Evolutionary conservation across 2,797 vertebrate genomes (phyloP), one percentile per base, ranked within the genome.

Genomic region (Parauchenoglanis ngamensis): DNA sequence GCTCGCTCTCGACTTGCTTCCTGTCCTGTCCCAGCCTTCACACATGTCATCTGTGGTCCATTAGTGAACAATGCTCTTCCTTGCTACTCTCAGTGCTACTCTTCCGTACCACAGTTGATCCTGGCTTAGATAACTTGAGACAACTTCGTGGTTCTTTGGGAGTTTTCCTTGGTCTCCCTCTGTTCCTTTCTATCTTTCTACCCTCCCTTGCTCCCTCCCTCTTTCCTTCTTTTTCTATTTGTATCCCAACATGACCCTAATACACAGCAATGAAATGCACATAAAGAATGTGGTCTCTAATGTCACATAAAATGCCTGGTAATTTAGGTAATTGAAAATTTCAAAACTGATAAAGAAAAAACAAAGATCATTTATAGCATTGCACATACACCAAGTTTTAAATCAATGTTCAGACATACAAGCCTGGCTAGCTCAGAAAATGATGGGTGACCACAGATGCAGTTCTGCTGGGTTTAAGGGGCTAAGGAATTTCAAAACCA

Each of bases 61-160:
- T 88, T 84, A 86, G 72, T 31, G 44, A 57, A 88, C 52, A 25
- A 85, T 72, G 40, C 75, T 52, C 44, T 59, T 54, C 15, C n/a
- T 19, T 59, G 54, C 19, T 35, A 6, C 56, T 40, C 52, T 77
- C 75, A 56, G 7, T 6, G 46, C 46, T 52, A 17, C 76, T 85
- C 68, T 73, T 11, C 84, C 56, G 78, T 25, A 31, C 82, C n/a
- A 85, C 68, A 86, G 88, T 63, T 88, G 73, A 84, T 77, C 73
- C 40, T 67, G 57, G 31, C 19, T 35, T 73, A 57, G 44, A 77
- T 11, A 72, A 85, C 54, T 90, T 82, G 76, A 61, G 57, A 89
- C 19, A 68, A 67, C 73, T 70, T 86, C 21, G 13, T 56, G 78
- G 80, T 61, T 21, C 31, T 52, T 82, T 67, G 65, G 78, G 49